Base-by-base conservation (phyloP, 2,797 vertebrate genomes). In the Channa striata region DNA sequence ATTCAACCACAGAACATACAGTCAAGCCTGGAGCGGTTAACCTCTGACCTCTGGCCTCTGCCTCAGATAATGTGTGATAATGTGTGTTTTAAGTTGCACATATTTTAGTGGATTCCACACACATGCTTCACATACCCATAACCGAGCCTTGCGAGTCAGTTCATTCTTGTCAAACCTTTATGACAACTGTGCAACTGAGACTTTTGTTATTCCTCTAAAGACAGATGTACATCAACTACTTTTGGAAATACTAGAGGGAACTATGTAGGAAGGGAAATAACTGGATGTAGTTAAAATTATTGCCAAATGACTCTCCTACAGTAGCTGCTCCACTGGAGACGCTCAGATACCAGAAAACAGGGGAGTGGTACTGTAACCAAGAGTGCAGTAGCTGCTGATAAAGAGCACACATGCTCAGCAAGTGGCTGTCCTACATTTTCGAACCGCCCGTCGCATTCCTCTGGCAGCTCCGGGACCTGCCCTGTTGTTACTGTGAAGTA, bases 401-500 rank as follows among this genome's bases (percentile, higher is more conserved):
- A 73, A 72, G 70, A 75, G 61, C 75, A 72, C 25, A 52, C 80
- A 62, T 1, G 51, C 75, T 72, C 77, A 66, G 73, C 63, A 77
- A 59, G 56, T 19, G 54, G 61, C 62, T 79, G n/a, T 57, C 53
- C 74, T 21, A 47, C 46, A 64, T 37, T 49, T 66, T 42, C 33
- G 47, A 78, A 20, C 36, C 68, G 39, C 6, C 16, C n/a, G 53
- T 20, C 17, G 1, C 48, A 71, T 61, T 73, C 56, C 60, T 51
- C 36, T 44, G 68, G 51, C 67, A 68, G 72, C 60, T 56, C 69
- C 46, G n/a, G 1, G 16, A 60, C 23, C 30, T 5, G 0, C 0
- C 12, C 56, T 40, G 59, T 58, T 62, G 59, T 62, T 69, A 30
- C 39, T 23, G 17, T 60, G 20, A 12, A 30, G 25, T 43, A 17